Evolutionary conservation across 2,888 invertebrate species (phyloP).

Genomic region (Diaprepes abbreviatus): DNA sequence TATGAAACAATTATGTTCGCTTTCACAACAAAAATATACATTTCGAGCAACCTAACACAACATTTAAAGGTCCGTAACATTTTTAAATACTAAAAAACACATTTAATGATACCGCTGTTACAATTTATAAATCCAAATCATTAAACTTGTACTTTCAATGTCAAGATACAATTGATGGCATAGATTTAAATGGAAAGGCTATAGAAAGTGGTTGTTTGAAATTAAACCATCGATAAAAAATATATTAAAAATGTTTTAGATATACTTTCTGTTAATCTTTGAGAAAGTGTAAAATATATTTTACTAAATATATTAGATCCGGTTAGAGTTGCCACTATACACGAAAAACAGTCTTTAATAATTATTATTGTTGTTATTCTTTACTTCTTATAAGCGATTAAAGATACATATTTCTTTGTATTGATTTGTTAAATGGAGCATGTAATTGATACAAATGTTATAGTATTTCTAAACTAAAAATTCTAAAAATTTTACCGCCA

Average conservation of each 20-base stretch:
- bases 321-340: slow-evolving; percentile 31
- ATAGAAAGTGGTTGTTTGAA: slow-evolving; percentile 40
- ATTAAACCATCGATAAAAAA: slow-evolving; percentile 30
- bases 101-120: background rate
- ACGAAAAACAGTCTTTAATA: background rate
- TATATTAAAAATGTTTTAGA: slow-evolving; percentile 38
- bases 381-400: too few relatives aligned
- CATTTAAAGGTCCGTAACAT: background rate
- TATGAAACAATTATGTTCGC: too few relatives aligned
- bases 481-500: too few relatives aligned
- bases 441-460: too few relatives aligned
- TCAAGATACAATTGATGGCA: slow-evolving; percentile 40
- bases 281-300: slow-evolving; percentile 40
- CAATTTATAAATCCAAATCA: background rate
- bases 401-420: too few relatives aligned
- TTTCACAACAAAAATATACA: too few relatives aligned
- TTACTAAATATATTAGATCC: slow-evolving; percentile 34
- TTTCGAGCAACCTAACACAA: too few relatives aligned
- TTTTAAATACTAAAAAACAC: background rate
- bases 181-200: slow-evolving; percentile 41
- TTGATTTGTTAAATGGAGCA: too few relatives aligned
- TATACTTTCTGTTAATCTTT: slow-evolving; percentile 33
- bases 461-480: too few relatives aligned
- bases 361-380: background rate
- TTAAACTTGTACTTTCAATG: slow-evolving; percentile 40